phyloP scores from a whole-genome alignment of 2,888 invertebrate genomes.

The Chirona hameri region DNA sequence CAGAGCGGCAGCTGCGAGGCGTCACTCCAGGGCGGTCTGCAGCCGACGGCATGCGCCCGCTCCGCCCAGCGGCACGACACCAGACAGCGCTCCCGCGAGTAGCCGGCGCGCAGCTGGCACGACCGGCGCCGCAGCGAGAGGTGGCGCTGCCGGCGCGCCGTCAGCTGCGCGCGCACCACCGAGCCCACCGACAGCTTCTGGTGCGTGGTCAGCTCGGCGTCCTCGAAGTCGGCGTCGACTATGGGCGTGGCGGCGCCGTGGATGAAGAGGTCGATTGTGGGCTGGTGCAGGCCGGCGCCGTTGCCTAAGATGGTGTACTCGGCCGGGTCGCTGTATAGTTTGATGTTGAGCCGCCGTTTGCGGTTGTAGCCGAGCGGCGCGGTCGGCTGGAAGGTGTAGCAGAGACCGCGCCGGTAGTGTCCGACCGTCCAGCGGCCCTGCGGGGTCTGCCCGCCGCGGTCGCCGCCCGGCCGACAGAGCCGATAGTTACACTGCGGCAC shows the following conservation, averaged over 20 bases:
- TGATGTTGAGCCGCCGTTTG: background rate
- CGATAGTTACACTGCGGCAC: background rate
- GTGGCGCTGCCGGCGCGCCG: background rate
- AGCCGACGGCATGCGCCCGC: background rate
- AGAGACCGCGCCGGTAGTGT: background rate
- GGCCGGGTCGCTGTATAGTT: background rate
- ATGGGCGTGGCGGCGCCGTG: background rate
- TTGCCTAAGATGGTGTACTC: background rate
- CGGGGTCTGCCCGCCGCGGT: background rate
- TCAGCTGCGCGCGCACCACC: background rate
- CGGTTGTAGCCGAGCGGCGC: background rate
- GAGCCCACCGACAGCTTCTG: background rate
- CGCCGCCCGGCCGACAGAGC: background rate
- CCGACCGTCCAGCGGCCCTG: background rate
- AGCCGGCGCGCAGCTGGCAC: background rate
- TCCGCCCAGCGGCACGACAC: background rate
- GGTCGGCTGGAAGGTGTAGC: background rate
- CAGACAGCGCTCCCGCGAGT: constrained; percentile 1
- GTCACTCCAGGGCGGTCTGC: background rate
- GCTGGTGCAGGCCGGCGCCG: background rate
- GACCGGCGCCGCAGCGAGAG: background rate
- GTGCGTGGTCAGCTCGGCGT: constrained; percentile 11
- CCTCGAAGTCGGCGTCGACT: background rate
- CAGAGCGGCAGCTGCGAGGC: background rate
- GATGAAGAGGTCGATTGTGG: constrained; percentile 1